These are phyloP conservation scores for Rhegmatorhina hoffmannsi DNA, from an alignment of 2,113 vertebrate genomes.

Conservation along the genomic window DNA sequence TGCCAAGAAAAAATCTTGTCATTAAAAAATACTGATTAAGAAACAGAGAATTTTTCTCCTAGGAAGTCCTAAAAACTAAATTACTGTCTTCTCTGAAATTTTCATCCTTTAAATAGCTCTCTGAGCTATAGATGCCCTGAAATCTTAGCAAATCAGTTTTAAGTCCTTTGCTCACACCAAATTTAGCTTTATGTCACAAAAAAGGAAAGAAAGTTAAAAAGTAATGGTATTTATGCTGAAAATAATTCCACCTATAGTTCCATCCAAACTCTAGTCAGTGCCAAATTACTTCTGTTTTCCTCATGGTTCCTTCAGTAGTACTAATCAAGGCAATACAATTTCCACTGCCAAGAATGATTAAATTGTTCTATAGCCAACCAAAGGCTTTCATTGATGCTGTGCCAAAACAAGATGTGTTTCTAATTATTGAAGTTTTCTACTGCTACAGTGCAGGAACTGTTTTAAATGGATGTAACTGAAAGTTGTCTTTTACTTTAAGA, in stretches of 20 bases:
- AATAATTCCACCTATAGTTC: not conserved
- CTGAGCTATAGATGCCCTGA: not conserved
- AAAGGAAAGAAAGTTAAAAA: not conserved
- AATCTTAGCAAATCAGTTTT: not conserved
- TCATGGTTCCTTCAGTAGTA: not conserved
- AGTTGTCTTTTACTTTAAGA: not conserved
- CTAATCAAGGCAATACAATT: not conserved
- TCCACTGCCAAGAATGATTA: not conserved
- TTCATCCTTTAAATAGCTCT: not conserved
- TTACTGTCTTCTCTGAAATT: not conserved
- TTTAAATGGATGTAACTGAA: not conserved
- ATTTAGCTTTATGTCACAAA: not conserved
- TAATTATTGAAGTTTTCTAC: not conserved
- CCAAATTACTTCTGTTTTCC: conserved; percentile 12
- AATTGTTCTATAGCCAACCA: not conserved
- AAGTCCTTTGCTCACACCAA: not conserved
- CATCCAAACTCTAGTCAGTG: not conserved
- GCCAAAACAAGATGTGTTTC: not conserved
- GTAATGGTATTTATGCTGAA: not conserved
- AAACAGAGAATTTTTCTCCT: not conserved
- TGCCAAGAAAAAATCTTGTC: not conserved
- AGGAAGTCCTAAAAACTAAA: not conserved
- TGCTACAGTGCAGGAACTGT: not conserved
- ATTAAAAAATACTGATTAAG: not conserved
- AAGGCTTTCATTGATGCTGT: not conserved